Base-by-base conservation (phyloP, 2,888 invertebrate species). In the Lysandra coridon region DNA sequence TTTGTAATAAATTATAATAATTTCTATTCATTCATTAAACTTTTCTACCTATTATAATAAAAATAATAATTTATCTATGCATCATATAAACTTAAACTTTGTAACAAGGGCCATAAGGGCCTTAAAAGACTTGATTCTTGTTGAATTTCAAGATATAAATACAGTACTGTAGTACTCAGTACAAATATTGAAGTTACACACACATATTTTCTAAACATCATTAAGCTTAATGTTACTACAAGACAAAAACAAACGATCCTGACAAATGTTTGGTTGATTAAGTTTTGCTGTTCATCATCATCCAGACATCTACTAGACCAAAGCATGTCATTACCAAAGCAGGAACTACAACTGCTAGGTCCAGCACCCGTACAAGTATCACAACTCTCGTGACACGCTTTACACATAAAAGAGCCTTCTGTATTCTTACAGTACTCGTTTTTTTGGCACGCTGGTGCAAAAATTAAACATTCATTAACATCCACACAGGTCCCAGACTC, bases 351-450 rank as follows among this genome's bases (percentile, higher is more conserved):
- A 95, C 98, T 97, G 86, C 97, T 97, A 23, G 97, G 96, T 0
- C 98, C 98, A 89, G 97, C 96, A 3, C 98, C 98, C 53, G 94
- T 95, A 88, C 99, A 99, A 4, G 97, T 96, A 81, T 95, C 94
- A 88, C 99, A 99, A 1, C 98, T 96, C 83, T 93, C 95, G 90
- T 98, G 98, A 94, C 99, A 99, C 81, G 95, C 96, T 85, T 96
- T 92, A 90, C 99, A 99, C 40, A 92, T 91, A 88, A 96, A 97
- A 1, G 97, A 97, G 14, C 99, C 99, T 84, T 97, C 97, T 80
- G 95, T 96, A 88, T 99, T 99, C 0, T 97, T 95, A 91, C 99
- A 99, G 88, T 97, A 98, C 87, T 98, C 96, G 88, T 97, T 96
- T 5, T 90, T 87, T 17, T 94, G 91, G 86, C 96, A 97, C 14